These are phyloP conservation scores for Pica pica DNA, from an alignment of 2,113 vertebrate genomes.

Conservation along the genomic window DNA sequence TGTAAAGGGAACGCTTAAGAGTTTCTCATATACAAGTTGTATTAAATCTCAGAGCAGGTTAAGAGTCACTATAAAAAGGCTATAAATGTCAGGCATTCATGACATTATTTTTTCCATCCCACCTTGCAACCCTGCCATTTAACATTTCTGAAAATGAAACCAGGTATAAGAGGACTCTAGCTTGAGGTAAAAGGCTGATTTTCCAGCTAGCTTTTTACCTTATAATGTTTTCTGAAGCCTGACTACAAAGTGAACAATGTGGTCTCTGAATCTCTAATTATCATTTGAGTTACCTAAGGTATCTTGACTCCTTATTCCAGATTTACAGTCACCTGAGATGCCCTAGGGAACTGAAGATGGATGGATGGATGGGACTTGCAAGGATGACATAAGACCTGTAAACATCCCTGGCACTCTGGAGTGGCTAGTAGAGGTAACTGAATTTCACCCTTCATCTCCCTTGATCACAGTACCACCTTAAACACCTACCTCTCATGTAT, in stretches of 20 bases:
- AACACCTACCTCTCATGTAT: not conserved
- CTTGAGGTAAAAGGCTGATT: not conserved
- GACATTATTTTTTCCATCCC: not conserved
- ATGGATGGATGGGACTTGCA: not conserved
- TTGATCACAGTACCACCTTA: not conserved
- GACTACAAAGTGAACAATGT: not conserved
- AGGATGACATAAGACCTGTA: not conserved
- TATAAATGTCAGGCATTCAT: not conserved
- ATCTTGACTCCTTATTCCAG: not conserved
- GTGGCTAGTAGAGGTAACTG: not conserved
- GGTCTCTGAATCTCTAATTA: not conserved
- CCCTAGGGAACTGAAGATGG: not conserved
- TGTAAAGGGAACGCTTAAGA: not conserved
- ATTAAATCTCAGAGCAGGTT: not conserved
- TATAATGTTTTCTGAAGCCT: not conserved
- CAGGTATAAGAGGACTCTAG: not conserved
- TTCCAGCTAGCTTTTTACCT: not conserved
- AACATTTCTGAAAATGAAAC: not conserved
- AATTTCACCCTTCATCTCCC: not conserved
- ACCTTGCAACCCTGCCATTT: not conserved
- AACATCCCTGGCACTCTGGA: not conserved
- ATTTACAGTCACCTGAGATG: not conserved
- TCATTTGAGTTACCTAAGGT: not conserved
- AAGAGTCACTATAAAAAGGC: not conserved
- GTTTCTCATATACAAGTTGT: not conserved